Percentiles rank a stretch among this genome's conserved stretches.
phyloP scores from a whole-genome alignment of 2,888 invertebrate genomes.

The Zhengitettix transpicula region DNA sequence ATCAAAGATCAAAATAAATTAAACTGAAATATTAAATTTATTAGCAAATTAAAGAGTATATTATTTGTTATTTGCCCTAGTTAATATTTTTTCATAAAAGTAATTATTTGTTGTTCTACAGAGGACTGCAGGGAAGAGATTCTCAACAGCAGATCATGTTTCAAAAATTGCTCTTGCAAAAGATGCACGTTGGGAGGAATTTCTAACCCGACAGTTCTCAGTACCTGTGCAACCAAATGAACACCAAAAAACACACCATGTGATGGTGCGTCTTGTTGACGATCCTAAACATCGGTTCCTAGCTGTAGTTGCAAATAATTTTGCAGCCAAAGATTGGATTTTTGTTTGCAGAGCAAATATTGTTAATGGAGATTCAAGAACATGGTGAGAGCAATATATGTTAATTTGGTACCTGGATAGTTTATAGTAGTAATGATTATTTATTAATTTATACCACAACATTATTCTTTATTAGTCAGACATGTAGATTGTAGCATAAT shows the following conservation, averaged over 20 bases:
- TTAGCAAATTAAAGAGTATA: neutral
- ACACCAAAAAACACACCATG: slow-evolving; percentile 23
- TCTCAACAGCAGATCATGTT: slow-evolving; percentile 21
- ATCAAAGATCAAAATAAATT: too few relatives aligned
- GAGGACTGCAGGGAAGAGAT: slow-evolving; percentile 28
- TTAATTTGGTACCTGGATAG: too few relatives aligned
- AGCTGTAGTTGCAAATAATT: slow-evolving; percentile 48
- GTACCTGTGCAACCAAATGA: slow-evolving; percentile 22
- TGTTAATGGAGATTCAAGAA: slow-evolving; percentile 33
- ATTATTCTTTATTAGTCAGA: too few relatives aligned
- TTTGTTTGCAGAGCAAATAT: slow-evolving; percentile 52
- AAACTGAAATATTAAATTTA: neutral
- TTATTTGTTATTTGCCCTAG: neutral
- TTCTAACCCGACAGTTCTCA: slow-evolving; percentile 26
- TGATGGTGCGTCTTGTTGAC: slow-evolving; percentile 44
- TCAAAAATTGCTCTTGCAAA: slow-evolving; percentile 19
- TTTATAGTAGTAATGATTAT: too few relatives aligned
- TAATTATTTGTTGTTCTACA: slow-evolving; percentile 13
- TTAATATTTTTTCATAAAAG: slow-evolving; percentile 10
- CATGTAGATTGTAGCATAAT: too few relatives aligned
- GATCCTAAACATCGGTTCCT: slow-evolving; percentile 39
- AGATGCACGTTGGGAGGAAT: slow-evolving; percentile 33
- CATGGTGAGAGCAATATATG: slow-evolving; percentile 23
- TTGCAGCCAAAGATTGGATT: slow-evolving; percentile 57
- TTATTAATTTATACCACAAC: too few relatives aligned